Evolutionary conservation across 2,797 vertebrate genomes (phyloP).

Genomic region (Myiotriccus ornatus): DNA sequence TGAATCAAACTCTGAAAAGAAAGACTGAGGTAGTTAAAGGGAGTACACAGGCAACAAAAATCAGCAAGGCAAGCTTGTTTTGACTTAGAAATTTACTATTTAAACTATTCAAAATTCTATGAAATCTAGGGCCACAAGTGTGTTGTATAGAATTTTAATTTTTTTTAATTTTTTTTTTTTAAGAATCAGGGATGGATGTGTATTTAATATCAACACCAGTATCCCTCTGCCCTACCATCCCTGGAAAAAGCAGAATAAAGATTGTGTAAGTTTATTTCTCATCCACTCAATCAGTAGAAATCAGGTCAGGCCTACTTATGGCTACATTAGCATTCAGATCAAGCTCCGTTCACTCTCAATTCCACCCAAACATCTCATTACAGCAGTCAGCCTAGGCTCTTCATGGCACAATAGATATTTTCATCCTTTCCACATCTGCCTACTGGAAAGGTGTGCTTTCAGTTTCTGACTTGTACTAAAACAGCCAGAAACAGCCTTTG

Average conservation of each 20-base stretch:
- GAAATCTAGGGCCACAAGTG: background rate
- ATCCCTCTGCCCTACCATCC: background rate
- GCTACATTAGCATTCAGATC: slow-evolving; percentile 47
- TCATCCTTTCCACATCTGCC: background rate
- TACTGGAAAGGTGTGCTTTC: background rate
- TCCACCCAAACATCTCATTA: slow-evolving; percentile 32
- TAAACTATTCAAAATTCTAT: background rate
- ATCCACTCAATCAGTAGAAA: slow-evolving; percentile 8
- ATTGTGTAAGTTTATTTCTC: background rate
- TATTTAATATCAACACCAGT: background rate
- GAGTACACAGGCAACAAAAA: background rate
- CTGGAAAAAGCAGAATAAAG: background rate
- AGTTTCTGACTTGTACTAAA: background rate
- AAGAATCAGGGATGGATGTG: background rate
- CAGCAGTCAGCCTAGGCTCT: background rate
- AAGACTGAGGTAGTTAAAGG: background rate
- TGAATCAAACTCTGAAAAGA: background rate
- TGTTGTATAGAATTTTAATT: background rate
- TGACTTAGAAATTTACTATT: background rate
- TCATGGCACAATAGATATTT: background rate
- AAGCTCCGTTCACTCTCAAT: slow-evolving; percentile 27
- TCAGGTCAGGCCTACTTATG: background rate
- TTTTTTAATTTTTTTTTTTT: background rate
- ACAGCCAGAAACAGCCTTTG: background rate
- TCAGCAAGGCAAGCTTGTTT: background rate